phyloP scores from a whole-genome alignment of 2,888 invertebrate species.

The Tethea ocularis region DNA sequence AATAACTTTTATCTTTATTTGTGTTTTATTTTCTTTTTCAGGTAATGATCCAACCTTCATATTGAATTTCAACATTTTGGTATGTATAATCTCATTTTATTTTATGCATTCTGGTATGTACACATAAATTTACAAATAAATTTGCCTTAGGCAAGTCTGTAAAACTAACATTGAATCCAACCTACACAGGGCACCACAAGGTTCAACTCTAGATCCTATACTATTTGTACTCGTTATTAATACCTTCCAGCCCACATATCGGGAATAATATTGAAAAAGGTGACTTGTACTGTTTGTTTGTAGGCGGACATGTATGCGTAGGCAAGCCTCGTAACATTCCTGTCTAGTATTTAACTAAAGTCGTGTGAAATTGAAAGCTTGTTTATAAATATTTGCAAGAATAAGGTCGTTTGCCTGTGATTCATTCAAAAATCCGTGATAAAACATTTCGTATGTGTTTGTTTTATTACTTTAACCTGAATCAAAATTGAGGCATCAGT shows the following conservation, averaged over 20 bases:
- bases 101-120: conserved; percentile 20
- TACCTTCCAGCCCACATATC: conserved; percentile 21
- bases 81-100: conserved; percentile 16
- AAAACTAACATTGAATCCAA: conserved; percentile 24
- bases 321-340: not conserved
- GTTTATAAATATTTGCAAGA: not conserved
- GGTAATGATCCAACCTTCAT: not conserved
- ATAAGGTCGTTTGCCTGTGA: conserved; percentile 3
- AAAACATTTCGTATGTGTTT: not conserved
- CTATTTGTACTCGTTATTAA: conserved; percentile 47
- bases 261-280: conserved; percentile 30
- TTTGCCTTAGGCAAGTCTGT: conserved; percentile 40
- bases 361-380: conserved; percentile 8
- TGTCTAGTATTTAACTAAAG: conserved; percentile 1
- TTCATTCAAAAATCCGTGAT: not conserved
- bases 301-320: conserved; percentile 56
- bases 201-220: conserved; percentile 52
- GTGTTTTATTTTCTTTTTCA: not conserved
- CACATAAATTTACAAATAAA: conserved; percentile 31
- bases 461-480: not conserved
- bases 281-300: conserved; percentile 33
- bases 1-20: not conserved
- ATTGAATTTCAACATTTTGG: not conserved
- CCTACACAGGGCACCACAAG: conserved; percentile 62
- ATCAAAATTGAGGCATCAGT: not conserved